Evolutionary conservation across 2,888 invertebrate genomes (phyloP), one percentile per base, ranked within the genome.

Genomic region (Drosophila hawaiiensis): DNA sequence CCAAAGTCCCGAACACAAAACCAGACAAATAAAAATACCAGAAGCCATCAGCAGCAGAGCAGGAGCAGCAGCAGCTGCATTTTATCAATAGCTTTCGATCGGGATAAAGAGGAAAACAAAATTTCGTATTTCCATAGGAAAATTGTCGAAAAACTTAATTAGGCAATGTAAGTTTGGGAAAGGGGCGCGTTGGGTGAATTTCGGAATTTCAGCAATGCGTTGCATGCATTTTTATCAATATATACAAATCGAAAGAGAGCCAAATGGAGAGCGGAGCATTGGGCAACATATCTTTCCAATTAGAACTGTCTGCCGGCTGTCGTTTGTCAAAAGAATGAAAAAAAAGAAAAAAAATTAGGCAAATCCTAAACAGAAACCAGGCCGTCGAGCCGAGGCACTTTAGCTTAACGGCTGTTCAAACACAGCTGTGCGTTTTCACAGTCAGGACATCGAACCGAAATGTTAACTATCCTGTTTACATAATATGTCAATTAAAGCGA

Each of bases 381-480:
- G 35, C 33, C 59, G 33, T 25, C 39, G 37, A 53, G 56, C 35
- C 58, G 41, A 56, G 62, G 79, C 84, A 82, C 83, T 81, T 81
- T 80, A 50, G 80, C 83, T 71, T 80, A 76, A 69, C 83, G 76
- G 69, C 80, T 89, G 80, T 73, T 59, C 75, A 79, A 86, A 86
- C 81, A 86, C 86, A 89, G 82, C 90, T 90, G 90, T 69, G 58
- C 49, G 52, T 65, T 66, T 79, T 71, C 72, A 49, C 61, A 49
- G 53, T 47, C 37, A 62, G 55, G 68, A 64, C 69, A 72, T 61
- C 64, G 58, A 55, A 73, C 61, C 63, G 43, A 69, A 84, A 86
- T 87, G 91, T 89, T 87, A 90, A 91, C 84, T 82, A 84, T 91
- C 78, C 77, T 89, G 89, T 89, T 89, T 89, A 89, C 89, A 89